phyloP scores from a whole-genome alignment of 1,140 invertebrate genomes.

The Drosophila tristis region DNA sequence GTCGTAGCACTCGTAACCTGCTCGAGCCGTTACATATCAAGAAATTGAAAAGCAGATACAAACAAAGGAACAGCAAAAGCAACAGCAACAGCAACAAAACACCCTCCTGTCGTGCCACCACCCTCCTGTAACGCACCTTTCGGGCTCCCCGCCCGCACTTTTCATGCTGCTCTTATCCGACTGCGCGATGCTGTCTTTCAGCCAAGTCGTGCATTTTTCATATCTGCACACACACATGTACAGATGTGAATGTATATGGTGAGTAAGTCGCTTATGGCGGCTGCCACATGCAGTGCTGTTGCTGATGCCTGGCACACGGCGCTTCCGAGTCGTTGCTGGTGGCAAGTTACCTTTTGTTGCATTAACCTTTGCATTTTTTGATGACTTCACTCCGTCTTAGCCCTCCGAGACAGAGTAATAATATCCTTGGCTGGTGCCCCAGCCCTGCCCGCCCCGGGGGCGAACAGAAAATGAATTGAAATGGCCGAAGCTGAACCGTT shows the following conservation, averaged over 20 bases:
- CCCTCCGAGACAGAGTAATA: no score
- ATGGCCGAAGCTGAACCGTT: not conserved
- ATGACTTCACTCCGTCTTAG: constrained; percentile 24
- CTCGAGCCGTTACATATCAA: no score
- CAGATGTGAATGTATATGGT: not conserved
- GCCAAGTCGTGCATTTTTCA: constrained; percentile 28
- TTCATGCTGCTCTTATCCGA: not conserved
- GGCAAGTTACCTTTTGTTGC: constrained; percentile 40
- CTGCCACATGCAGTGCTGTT: constrained; percentile 2
- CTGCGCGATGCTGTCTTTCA: not conserved
- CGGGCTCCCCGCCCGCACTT: not conserved
- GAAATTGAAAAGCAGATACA: no score
- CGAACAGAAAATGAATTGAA: not conserved
- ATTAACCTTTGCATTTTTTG: constrained; percentile 69
- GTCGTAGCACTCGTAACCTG: no score
- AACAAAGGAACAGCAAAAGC: no score
- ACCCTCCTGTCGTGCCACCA: no score
- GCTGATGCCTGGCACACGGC: no score
- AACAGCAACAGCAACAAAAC: no score
- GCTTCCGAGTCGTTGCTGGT: not conserved
- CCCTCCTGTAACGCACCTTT: not conserved
- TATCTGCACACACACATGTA: not conserved
- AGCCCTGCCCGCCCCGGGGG: not conserved
- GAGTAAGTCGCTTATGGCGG: constrained; percentile 3
- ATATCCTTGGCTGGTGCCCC: not conserved